A percentile compares a stretch with the other conserved stretches of the same genome.
These are phyloP conservation scores for Neoarius graeffei DNA, from an alignment of 2,113 vertebrate species.

Conservation along the genomic window DNA sequence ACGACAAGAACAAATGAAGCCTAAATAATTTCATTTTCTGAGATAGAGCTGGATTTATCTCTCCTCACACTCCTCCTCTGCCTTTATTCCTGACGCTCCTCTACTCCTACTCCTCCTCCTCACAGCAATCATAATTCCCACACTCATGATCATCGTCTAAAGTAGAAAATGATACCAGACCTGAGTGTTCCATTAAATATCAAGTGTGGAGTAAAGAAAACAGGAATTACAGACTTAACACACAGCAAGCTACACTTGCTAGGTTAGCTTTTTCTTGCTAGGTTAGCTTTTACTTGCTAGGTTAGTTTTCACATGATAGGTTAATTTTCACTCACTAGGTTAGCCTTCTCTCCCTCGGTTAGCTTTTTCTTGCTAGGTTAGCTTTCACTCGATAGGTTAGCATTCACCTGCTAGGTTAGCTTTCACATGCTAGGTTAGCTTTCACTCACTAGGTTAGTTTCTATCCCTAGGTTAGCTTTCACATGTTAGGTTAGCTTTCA, in stretches of 20 bases:
- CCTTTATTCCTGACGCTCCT: background rate
- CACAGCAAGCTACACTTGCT: background rate
- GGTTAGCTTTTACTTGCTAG: background rate
- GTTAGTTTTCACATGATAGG: background rate
- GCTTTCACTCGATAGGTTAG: background rate
- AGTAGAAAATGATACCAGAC: background rate
- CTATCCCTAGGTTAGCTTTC: too few species aligned
- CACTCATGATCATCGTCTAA: background rate
- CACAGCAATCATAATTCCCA: background rate
- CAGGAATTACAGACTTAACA: background rate
- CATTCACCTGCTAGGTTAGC: background rate
- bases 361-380: background rate
- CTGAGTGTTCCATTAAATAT: background rate
- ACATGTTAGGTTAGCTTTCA: too few species aligned
- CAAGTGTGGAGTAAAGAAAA: background rate
- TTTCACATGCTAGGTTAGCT: background rate
- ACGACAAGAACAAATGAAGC: slow-evolving; percentile 9
- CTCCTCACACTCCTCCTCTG: background rate
- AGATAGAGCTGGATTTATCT: background rate
- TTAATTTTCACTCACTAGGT: background rate
- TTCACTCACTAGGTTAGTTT: too few species aligned
- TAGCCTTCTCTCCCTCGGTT: background rate
- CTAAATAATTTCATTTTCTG: background rate
- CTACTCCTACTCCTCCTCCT: background rate
- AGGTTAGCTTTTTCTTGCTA: background rate